Evolutionary conservation across 2,888 invertebrate genomes (phyloP), one percentile per base, ranked within the genome.

Genomic region (Ophion costatus): DNA sequence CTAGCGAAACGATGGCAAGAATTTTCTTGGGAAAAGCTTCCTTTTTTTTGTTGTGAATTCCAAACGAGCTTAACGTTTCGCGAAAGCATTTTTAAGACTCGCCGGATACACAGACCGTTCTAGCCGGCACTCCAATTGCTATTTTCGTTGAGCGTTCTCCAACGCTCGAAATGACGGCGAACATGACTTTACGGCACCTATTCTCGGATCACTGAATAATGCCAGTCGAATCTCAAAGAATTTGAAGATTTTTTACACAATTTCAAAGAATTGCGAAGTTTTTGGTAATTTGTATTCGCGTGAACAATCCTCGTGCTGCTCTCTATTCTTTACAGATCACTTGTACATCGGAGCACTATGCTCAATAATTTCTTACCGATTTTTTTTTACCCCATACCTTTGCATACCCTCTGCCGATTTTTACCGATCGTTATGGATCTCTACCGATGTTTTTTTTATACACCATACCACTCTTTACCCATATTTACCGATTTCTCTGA

Each of bases 191-290:
- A 56, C 20, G 57, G 57, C 63, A 59, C 45, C 83, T 80, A 83
- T 80, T 83, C 76, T 83, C 56, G 83, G 71, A 76, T 83, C 71
- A 76, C 73, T 61, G 71, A 76, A 83, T 83, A 80, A 83, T 77
- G 66, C 76, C 17, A 66, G 59, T 51, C n/a, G 61, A 67, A 76
- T 79, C 69, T 33, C 9, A 64, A 67, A 20, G 24, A 7, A 76
- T 33, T 51, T 29, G 22, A 3, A 14, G 29, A 11, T n/a, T n/a
- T 73, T 17, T 59, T 59, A 22, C 45, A 45, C 22, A 17, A 61
- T 7, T 11, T 17, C 45, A 7, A 22, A 24, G 17, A 61, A 73
- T 29, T 11, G n/a, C 3, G 0, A 10, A 51, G 1, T 17, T 22
- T 22, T 24, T 24, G 11, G 22, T 10, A n/a, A 33, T 10, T 59